These are phyloP conservation scores for Rhinolophus ferrumequinum DNA, from an alignment of 2,113 vertebrate genomes.

Conservation along the genomic window DNA sequence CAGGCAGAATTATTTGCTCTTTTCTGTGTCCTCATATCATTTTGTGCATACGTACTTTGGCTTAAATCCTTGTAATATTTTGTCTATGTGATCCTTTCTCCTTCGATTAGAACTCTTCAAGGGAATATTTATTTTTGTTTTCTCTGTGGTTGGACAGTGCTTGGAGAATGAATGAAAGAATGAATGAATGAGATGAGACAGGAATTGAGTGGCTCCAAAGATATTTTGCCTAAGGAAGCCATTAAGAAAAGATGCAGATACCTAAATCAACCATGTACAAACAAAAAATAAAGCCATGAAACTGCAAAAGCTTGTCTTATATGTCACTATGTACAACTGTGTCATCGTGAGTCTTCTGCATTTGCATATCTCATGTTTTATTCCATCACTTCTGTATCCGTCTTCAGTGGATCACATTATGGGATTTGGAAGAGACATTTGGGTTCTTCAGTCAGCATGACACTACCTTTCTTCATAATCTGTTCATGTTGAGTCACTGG, in stretches of 20 bases:
- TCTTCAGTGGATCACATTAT: background rate
- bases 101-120: background rate
- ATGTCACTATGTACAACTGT: background rate
- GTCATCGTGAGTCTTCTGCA: background rate
- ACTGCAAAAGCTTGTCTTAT: background rate
- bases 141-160: background rate
- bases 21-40: background rate
- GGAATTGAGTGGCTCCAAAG: background rate
- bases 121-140: conserved; percentile 54
- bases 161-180: background rate
- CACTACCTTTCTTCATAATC: background rate
- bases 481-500: background rate
- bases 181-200: background rate
- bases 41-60: background rate
- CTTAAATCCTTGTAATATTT: conserved; percentile 34
- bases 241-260: background rate
- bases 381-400: background rate
- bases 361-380: background rate
- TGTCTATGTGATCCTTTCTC: conserved; percentile 2
- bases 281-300: background rate
- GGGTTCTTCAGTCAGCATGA: background rate
- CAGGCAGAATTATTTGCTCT: conserved; percentile 15
- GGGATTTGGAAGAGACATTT: conserved; percentile 1
- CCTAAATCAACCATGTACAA: background rate
- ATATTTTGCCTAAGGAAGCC: background rate